phyloP scores from a whole-genome alignment of 1,140 invertebrate species.

The Lasaia peninsularis region DNA sequence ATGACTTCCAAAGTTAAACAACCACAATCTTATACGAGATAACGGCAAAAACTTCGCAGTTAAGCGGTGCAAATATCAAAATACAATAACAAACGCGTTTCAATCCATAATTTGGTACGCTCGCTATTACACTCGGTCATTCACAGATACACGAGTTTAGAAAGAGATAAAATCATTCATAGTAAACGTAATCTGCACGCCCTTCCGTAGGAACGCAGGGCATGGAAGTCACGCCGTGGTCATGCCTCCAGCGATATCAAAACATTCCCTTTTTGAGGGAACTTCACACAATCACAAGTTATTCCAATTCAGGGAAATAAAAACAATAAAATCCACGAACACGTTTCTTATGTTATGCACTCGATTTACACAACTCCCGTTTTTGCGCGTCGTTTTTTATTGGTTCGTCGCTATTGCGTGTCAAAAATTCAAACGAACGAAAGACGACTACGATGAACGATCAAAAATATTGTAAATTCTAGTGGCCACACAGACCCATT shows the following conservation, averaged over 20 bases:
- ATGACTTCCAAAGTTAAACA: slow-evolving; percentile 48
- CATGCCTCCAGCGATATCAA: slow-evolving; percentile 65
- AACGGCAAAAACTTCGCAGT: slow-evolving; percentile 56
- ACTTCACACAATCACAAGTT: slow-evolving; percentile 41
- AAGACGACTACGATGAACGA: too few relatives aligned
- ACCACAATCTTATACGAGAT: slow-evolving; percentile 49
- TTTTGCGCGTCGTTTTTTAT: slow-evolving; percentile 75
- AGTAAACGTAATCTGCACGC: slow-evolving; percentile 75
- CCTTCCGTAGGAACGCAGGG: slow-evolving; percentile 74
- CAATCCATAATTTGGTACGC: slow-evolving; percentile 73
- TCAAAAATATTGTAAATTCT: too few relatives aligned
- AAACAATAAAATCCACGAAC: slow-evolving; percentile 47
- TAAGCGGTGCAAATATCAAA: slow-evolving; percentile 61
- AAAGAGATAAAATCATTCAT: slow-evolving; percentile 78
- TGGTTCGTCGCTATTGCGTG: slow-evolving; percentile 73
- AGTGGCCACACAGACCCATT: too few relatives aligned
- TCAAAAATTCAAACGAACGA: slow-evolving; percentile 71
- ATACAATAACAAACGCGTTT: slow-evolving; percentile 74
- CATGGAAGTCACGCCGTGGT: slow-evolving; percentile 75
- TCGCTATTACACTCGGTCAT: slow-evolving; percentile 73
- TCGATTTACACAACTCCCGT: slow-evolving; percentile 68
- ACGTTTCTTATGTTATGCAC: slow-evolving; percentile 58
- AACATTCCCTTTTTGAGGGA: slow-evolving; percentile 59
- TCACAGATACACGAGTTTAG: slow-evolving; percentile 74
- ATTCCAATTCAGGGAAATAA: slow-evolving; percentile 34